phyloP scores from a whole-genome alignment of 2,797 vertebrate species.

The Muscicapa striata region DNA sequence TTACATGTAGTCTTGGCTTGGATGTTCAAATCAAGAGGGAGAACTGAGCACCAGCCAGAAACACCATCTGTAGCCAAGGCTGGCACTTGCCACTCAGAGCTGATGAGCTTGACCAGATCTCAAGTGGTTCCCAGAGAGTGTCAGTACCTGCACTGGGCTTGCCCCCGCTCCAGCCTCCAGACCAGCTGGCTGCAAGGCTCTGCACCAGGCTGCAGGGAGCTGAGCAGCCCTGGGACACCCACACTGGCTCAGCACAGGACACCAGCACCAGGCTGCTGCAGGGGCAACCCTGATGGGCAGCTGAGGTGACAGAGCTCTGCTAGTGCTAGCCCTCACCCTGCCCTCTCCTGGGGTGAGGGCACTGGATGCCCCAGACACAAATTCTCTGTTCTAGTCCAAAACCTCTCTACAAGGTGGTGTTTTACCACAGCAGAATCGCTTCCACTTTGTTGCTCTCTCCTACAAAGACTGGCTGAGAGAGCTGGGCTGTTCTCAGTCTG shows the following conservation, averaged over 20 bases:
- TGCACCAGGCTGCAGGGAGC: background rate
- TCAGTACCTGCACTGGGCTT: background rate
- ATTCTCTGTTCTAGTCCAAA: background rate
- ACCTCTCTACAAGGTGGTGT: background rate
- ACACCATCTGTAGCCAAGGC: background rate
- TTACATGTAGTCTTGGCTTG: background rate
- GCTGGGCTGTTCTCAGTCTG: background rate
- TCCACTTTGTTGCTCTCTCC: background rate
- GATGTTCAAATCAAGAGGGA: background rate
- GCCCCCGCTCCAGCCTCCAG: background rate
- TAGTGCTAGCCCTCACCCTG: background rate
- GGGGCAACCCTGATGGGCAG: background rate
- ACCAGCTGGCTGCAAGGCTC: background rate
- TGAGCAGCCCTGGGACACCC: background rate
- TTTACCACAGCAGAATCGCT: background rate
- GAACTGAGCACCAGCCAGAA: background rate
- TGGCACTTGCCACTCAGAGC: background rate
- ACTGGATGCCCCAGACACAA: background rate
- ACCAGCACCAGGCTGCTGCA: background rate
- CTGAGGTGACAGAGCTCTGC: fast-evolving
- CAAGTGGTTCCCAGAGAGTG: background rate
- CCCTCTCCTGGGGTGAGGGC: background rate
- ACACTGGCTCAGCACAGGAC: background rate
- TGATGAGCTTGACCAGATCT: background rate
- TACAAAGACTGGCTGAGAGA: fast-evolving